Conservation (phyloP, 2,888 invertebrate genomes). For the Drosophila buzzatii region DNA sequence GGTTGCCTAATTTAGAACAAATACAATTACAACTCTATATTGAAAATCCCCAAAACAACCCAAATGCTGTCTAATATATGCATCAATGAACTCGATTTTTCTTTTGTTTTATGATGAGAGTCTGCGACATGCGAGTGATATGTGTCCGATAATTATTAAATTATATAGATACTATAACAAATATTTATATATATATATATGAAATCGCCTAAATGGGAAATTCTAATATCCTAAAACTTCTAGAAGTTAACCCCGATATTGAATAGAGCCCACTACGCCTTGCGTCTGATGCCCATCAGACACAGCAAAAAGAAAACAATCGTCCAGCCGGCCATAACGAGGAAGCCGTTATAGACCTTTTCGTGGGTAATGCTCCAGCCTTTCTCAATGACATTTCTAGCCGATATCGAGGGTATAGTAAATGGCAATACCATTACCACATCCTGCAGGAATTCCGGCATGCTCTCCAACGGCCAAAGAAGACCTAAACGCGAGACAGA, state of each 20-base stretch:
- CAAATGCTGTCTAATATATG: constrained; percentile 37
- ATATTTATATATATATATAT: constrained; percentile 41
- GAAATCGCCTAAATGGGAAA: constrained; percentile 76
- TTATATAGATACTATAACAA: constrained; percentile 70
- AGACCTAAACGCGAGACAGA: constrained; percentile 84
- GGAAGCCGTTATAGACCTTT: constrained; percentile 91
- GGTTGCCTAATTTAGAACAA: constrained; percentile 29
- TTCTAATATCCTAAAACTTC: constrained; percentile 63
- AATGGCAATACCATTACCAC: constrained; percentile 90
- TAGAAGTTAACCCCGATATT: constrained; percentile 47
- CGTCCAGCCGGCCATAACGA: constrained; percentile 89
- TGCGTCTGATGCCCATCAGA: constrained; percentile 86
- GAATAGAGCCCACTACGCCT: constrained; percentile 79
- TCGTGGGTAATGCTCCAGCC: constrained; percentile 90
- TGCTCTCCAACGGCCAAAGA: constrained; percentile 90
- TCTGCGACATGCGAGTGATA: constrained; percentile 77
- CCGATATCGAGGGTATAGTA: constrained; percentile 91
- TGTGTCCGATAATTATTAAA: constrained; percentile 76
- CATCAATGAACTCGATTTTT: constrained; percentile 24
- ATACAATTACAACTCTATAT: background rate
- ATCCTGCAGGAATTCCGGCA: constrained; percentile 88
- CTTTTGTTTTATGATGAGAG: constrained; percentile 58
- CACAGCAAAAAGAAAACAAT: constrained; percentile 87
- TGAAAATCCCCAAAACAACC: constrained; percentile 15
- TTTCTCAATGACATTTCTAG: constrained; percentile 91